These are phyloP conservation scores for Anas capensis DNA, from an alignment of 2,797 vertebrate genomes.

Conservation along the genomic window DNA sequence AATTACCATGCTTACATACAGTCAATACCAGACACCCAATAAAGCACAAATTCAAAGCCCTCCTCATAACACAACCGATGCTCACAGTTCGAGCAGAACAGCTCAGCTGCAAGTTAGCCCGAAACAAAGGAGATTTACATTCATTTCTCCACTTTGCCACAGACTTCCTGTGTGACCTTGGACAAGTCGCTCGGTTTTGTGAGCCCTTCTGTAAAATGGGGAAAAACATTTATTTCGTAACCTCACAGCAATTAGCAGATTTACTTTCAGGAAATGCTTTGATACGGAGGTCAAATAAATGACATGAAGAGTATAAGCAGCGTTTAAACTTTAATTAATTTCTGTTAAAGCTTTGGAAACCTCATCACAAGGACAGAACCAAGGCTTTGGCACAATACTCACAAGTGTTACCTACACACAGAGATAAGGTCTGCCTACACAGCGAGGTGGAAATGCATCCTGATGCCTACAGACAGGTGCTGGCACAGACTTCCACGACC, in stretches of 20 bases:
- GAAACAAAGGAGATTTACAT: slow-evolving; percentile 51
- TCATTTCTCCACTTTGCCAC: slow-evolving; percentile 9
- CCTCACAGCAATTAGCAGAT: neutral
- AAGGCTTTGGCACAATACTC: neutral
- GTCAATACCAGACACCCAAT: slow-evolving; percentile 46
- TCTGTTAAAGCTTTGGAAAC: neutral
- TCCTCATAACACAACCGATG: neutral
- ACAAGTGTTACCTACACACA: neutral
- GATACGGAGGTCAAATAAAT: neutral
- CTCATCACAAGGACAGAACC: neutral
- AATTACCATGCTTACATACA: slow-evolving; percentile 50
- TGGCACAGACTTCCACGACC: neutral
- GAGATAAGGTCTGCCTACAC: neutral
- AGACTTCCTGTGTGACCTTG: neutral
- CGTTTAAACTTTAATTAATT: neutral
- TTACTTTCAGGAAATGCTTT: neutral
- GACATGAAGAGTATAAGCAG: neutral
- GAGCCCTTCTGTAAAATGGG: neutral
- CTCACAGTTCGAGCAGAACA: neutral
- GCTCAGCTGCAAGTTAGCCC: slow-evolving; percentile 18
- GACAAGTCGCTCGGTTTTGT: neutral
- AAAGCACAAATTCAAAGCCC: slow-evolving; percentile 44
- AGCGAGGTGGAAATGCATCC: neutral
- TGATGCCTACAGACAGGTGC: neutral
- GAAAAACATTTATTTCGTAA: neutral